Base-by-base conservation (phyloP, 2,888 invertebrate genomes). In the Nycteola revayana region DNA sequence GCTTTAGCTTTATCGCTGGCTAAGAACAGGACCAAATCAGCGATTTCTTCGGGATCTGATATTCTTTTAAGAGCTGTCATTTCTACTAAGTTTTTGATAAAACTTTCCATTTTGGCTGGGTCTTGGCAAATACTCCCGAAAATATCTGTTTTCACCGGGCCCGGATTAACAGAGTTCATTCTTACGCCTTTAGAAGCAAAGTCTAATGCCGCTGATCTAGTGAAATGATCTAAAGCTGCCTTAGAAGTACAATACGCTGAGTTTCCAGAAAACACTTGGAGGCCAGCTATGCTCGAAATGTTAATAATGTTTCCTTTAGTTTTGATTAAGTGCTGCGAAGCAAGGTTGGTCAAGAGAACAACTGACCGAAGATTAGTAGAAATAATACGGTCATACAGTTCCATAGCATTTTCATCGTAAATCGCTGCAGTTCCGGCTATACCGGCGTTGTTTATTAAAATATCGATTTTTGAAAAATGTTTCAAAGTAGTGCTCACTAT, bases 151-250 rank as follows among this genome's bases (percentile, higher is more conserved):
- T 35, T 51, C 0, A 63, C 55, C 4, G 68, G 68, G 0, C 67
- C 67, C 1, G 67, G 67, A 32, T 60, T 60, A 3, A 66, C 29
- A 9, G 34, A 14, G 23, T 66, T 67, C 0, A 66, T 64, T 32
- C 66, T 40, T 0, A 68, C 63, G 1, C 66, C 65, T 23, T 59
- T 36, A 5, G 37, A 32, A 0, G 62, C 51, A 3, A 68, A 10
- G 21, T 66, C 67, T 31, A 97, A 75, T n/a, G 66, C 62, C 1
- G 49, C 14, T 66, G 95, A 96, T 60, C 93, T 90, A 0, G 97
- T 98, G 47, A 98, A 92, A 65, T 96, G 96, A 79, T 98, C 92
- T 2, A 95, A 61, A 1, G 93, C 94, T 9, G 94, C 88, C 75
- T 95, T 96, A 4, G 93, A 93, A 82, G 94, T 91, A 27, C 87